Conservation (phyloP, 2,113 vertebrate species). For the Tachysurus vachellii region DNA sequence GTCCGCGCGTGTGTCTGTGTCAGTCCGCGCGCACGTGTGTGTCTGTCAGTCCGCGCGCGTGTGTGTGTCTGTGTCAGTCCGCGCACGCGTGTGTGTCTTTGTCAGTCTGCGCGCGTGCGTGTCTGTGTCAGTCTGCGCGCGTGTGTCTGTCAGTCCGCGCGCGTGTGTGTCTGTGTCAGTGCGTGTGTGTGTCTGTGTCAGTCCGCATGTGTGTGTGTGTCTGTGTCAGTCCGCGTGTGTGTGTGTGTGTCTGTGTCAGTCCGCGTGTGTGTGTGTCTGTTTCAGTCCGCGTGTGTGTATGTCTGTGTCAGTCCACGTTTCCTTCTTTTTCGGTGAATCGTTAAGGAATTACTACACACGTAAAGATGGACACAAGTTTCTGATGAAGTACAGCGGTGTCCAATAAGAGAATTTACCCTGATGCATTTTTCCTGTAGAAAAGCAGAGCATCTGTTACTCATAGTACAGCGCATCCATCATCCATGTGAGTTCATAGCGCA, state of each 20-base stretch:
- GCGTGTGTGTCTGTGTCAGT: too few species aligned
- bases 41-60: too few species aligned
- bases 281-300: too few species aligned
- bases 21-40: neutral
- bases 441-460: neutral
- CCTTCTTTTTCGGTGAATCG: neutral
- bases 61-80: too few species aligned
- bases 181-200: too few species aligned
- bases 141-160: too few species aligned
- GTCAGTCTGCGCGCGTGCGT: too few species aligned
- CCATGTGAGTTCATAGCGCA: neutral
- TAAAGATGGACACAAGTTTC: neutral
- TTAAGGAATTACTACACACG: neutral
- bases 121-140: too few species aligned
- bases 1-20: neutral
- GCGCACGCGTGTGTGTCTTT: too few species aligned
- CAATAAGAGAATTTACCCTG: neutral
- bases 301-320: neutral
- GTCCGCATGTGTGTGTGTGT: too few species aligned
- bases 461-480: neutral
- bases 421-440: neutral
- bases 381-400: neutral
- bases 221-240: too few species aligned
- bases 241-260: neutral
- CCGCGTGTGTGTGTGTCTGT: too few species aligned